These are phyloP conservation scores for Chaetodon trifascialis DNA, from an alignment of 2,113 vertebrate species.

Conservation along the genomic window DNA sequence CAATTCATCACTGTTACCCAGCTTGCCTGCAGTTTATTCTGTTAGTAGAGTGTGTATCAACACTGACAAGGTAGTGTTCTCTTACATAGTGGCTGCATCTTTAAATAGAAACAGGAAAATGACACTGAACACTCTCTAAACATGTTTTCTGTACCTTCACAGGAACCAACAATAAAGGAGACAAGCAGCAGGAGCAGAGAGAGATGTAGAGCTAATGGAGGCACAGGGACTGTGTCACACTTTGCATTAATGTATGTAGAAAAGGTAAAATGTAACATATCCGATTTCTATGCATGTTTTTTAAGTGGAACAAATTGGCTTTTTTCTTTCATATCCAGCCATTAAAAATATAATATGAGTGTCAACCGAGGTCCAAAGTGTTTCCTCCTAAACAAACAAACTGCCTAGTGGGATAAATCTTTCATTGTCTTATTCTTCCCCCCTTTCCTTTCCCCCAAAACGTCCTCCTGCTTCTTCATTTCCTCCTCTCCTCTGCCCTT, in stretches of 20 bases:
- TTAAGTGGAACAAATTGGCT: not conserved
- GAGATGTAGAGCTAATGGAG: not conserved
- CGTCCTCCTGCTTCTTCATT: not conserved
- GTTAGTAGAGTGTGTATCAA: not conserved
- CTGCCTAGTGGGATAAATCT: slow-evolving; percentile 4
- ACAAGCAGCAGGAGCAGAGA: not conserved
- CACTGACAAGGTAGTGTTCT: slow-evolving; percentile 9
- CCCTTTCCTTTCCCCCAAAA: slow-evolving; percentile 2
- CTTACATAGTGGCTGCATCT: not conserved
- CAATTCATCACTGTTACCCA: slow-evolving; percentile 28
- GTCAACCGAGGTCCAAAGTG: not conserved
- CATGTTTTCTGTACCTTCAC: not conserved
- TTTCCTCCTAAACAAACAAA: not conserved
- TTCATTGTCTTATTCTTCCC: slow-evolving; percentile 15
- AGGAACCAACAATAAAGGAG: not conserved
- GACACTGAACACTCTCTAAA: not conserved
- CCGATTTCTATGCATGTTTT: not conserved
- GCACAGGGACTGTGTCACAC: not conserved
- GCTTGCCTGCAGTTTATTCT: slow-evolving; percentile 16
- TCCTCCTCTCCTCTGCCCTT: slow-evolving; percentile 33
- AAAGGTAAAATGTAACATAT: not conserved
- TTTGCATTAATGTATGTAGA: not conserved
- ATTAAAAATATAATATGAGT: not conserved
- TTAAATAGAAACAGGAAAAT: slow-evolving; percentile 30
- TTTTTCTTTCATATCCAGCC: slow-evolving; percentile 7